Conservation (phyloP, 2,888 invertebrate species). For the Lithophane socia region DNA sequence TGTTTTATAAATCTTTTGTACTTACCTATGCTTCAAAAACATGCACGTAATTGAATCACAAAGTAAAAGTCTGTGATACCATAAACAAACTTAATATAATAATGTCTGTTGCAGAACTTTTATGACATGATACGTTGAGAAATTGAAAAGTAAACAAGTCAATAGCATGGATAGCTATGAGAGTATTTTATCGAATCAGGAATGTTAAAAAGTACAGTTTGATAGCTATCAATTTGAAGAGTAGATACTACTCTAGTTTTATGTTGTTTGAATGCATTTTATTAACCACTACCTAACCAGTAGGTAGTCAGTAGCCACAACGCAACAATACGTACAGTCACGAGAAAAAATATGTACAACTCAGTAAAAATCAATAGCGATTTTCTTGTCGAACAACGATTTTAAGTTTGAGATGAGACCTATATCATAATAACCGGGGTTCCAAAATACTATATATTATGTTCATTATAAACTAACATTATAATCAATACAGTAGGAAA, state of each 20-base stretch:
- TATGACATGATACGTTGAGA: slow-evolving; percentile 28
- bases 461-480: too few species aligned
- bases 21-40: slow-evolving; percentile 6
- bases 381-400: too few species aligned
- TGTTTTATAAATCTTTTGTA: slow-evolving; percentile 6
- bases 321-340: neutral
- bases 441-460: too few species aligned
- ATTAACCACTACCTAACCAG: too few species aligned
- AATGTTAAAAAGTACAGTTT: slow-evolving; percentile 72
- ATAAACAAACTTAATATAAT: slow-evolving; percentile 23
- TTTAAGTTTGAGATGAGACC: too few species aligned
- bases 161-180: slow-evolving; percentile 61
- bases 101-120: slow-evolving; percentile 10
- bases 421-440: too few species aligned
- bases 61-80: slow-evolving; percentile 12
- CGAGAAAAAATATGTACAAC: too few species aligned
- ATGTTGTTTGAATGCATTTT: slow-evolving; percentile 70
- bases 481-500: too few species aligned
- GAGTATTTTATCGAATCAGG: slow-evolving; percentile 73
- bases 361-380: too few species aligned
- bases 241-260: slow-evolving; percentile 67
- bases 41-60: slow-evolving; percentile 24
- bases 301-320: neutral
- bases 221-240: slow-evolving; percentile 73
- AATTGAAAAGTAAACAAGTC: slow-evolving; percentile 38